Percentiles rank a stretch among this genome's conserved stretches.
phyloP scores from a whole-genome alignment of 2,888 invertebrate species.

The Callosobruchus maculatus region DNA sequence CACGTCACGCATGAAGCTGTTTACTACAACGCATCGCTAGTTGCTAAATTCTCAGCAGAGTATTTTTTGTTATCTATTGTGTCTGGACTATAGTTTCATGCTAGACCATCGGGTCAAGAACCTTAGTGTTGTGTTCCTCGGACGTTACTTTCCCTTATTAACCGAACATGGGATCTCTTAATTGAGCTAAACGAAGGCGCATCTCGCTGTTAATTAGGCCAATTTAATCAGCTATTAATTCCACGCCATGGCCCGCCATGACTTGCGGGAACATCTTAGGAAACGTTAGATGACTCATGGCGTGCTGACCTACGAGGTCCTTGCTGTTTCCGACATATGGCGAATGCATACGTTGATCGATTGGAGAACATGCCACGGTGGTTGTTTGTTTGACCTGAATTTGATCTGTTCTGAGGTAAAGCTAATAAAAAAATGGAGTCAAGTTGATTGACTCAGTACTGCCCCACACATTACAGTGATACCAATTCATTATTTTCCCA shows the following conservation, averaged over 20 bases:
- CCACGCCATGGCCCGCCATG: neutral
- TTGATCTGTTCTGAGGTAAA: no score
- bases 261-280: neutral
- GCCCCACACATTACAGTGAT: no score
- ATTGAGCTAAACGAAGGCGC: neutral
- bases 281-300: neutral
- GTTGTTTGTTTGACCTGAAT: no score
- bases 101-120: neutral
- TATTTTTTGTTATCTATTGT: neutral
- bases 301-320: neutral
- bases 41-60: no score
- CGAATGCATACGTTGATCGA: no score
- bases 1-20: no score
- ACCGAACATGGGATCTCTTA: neutral
- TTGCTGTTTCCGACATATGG: neutral
- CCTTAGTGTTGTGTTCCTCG: neutral
- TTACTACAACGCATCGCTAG: no score
- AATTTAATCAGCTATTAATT: neutral
- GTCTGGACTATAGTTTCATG: neutral
- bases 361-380: no score
- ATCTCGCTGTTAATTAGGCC: neutral
- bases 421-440: no score
- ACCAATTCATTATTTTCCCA: no score
- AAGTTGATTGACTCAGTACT: no score
- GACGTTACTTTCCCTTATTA: neutral